Percentiles rank a stretch among this genome's conserved stretches.
Conservation (phyloP, 2,888 invertebrate genomes). For the Drosophila pseudotalamancana region DNA sequence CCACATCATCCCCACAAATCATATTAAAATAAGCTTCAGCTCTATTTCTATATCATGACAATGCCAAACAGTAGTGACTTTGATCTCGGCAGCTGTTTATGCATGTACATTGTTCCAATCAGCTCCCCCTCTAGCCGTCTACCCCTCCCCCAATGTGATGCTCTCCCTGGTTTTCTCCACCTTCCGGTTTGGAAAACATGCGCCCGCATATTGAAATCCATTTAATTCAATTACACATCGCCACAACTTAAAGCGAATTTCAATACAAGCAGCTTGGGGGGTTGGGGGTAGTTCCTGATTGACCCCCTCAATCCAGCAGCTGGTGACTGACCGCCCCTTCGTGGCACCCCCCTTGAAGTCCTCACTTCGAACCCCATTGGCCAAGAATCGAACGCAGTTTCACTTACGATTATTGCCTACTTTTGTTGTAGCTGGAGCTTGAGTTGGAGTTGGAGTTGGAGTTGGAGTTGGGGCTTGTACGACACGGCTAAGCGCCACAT, state of each 20-base stretch:
- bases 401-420: conserved; percentile 80
- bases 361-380: conserved; percentile 12
- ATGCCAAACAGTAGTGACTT: conserved; percentile 16
- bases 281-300: no score
- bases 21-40: conserved; percentile 8
- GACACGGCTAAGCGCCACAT: conserved; percentile 76
- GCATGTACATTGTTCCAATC: conserved; percentile 36
- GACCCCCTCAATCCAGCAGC: conserved; percentile 49
- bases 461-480: conserved; percentile 59
- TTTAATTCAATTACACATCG: conserved; percentile 74
- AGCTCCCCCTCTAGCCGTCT: background rate
- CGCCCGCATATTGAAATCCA: conserved; percentile 79
- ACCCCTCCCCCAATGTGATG: no score
- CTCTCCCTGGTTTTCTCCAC: background rate
- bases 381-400: conserved; percentile 48
- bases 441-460: conserved; percentile 21
- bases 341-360: background rate
- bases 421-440: conserved; percentile 29
- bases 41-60: background rate
- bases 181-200: conserved; percentile 50
- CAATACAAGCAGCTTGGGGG: conserved; percentile 45
- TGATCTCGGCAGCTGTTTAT: conserved; percentile 50
- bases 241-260: conserved; percentile 75
- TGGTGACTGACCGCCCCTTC: conserved; percentile 34
- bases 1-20: no score